Conservation (phyloP, 1,140 invertebrate species). For the Proales similis region DNA sequence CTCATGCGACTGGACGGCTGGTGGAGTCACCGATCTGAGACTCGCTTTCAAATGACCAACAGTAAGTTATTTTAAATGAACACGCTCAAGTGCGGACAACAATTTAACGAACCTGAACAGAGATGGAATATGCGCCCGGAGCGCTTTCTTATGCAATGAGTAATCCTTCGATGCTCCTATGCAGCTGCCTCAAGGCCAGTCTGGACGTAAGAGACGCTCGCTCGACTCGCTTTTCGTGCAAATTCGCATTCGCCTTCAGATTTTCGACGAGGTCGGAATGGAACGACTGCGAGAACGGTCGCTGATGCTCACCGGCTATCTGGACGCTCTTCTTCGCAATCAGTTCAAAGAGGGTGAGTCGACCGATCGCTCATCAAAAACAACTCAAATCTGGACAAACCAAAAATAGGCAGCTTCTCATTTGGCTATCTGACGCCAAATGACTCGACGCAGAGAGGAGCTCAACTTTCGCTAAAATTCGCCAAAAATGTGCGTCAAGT, state of each 20-base stretch:
- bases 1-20: conserved; percentile 52
- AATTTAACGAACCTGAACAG: conserved; percentile 39
- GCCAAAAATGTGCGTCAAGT: conserved; percentile 50
- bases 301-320: conserved; percentile 57
- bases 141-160: conserved; percentile 56
- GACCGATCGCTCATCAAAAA: not conserved
- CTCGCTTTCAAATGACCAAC: conserved; percentile 56
- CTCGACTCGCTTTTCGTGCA: not conserved
- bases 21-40: conserved; percentile 55
- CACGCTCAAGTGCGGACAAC: not conserved
- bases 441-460: conserved; percentile 56
- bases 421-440: conserved; percentile 57
- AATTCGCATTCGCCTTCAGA: conserved; percentile 45
- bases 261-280: conserved; percentile 56
- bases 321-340: conserved; percentile 54
- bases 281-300: conserved; percentile 55
- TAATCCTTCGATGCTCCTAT: conserved; percentile 58
- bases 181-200: conserved; percentile 55
- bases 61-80: conserved; percentile 42
- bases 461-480: conserved; percentile 57
- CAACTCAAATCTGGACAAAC: not conserved
- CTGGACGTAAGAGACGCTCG: conserved; percentile 49
- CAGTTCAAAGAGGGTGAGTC: conserved; percentile 8
- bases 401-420: too few relatives aligned
- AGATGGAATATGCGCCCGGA: conserved; percentile 53